These are phyloP conservation scores for Calliopsis andreniformis DNA, from an alignment of 1,140 invertebrate species.

Conservation along the genomic window DNA sequence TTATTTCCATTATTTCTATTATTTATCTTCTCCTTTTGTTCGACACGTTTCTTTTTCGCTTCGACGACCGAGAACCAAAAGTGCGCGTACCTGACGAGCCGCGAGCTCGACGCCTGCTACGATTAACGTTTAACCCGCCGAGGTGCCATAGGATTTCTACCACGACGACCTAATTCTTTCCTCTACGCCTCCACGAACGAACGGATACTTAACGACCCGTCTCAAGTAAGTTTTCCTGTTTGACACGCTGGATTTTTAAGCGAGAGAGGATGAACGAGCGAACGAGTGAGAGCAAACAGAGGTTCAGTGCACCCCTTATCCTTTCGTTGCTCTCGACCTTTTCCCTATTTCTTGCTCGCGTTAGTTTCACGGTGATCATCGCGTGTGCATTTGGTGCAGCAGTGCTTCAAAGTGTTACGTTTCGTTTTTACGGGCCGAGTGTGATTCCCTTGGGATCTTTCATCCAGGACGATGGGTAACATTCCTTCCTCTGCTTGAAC, in stretches of 20 bases:
- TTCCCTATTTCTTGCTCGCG: no score
- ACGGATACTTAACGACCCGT: conserved; percentile 18
- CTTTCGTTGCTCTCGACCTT: no score
- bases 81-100: conserved; percentile 31
- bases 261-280: conserved; percentile 13
- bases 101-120: neutral
- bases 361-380: conserved; percentile 10
- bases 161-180: neutral
- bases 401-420: conserved; percentile 44
- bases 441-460: conserved; percentile 9
- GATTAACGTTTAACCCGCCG: neutral
- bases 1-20: neutral
- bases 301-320: conserved; percentile 19
- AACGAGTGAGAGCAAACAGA: neutral
- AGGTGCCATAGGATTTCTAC: conserved; percentile 15
- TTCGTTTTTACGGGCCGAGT: neutral
- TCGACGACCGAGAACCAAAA: conserved; percentile 1
- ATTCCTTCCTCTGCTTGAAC: neutral
- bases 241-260: conserved; percentile 16
- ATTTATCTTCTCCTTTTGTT: conserved; percentile 19
- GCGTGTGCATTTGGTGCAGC: conserved; percentile 40
- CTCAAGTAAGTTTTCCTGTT: conserved; percentile 45
- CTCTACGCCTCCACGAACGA: no score
- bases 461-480: conserved; percentile 11
- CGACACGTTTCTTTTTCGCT: neutral